Base-by-base conservation (phyloP, 2,797 vertebrate species). In the Lutjanus campechanus region DNA sequence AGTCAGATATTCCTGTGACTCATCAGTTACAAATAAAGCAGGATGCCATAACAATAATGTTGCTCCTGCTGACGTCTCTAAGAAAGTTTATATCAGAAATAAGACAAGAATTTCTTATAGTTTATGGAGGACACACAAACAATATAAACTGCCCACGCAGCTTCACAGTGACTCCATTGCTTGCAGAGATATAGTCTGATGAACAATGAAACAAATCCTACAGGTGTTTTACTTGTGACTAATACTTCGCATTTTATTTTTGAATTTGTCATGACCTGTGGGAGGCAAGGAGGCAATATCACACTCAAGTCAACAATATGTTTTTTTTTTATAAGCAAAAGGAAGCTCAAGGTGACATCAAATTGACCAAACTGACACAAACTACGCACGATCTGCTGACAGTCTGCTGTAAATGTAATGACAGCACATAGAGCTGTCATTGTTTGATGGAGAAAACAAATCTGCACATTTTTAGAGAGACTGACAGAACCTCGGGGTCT, bases 111-210 rank as follows among this genome's bases (percentile, higher is more conserved):
- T 58, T 51, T 43, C 7, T 73, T 40, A 11, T 8, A 44, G 13
- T 49, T 47, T 49, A 12, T 10, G 1, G 11, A 17, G 19, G 3
- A 29, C 3, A 10, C 36, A 49, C 29, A 50, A 55, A 9, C 15
- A 25, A 20, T 29, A 20, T 25, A 40, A 67, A 51, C 19, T 47
- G 56, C 63, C 69, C 49, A 79, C 77, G 49, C 64, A 50, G 46
- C 22, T 3, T 64, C 78, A 58, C 50, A 47, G 8, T 56, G 50
- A 54, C 41, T 55, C 15, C 6, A 4, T 20, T n/a, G 4, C 40
- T 49, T 55, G 20, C 25, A 50, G 43, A 54, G 29, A 25, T 12
- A 25, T 40, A 61, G 41, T 55, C n/a, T 51, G 49, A 1, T 2
- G 10, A 51, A 65, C 11, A 36, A 40, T n/a, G 12, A 2, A 59